A percentile compares a stretch with the other conserved stretches of the same genome.
These are phyloP conservation scores for Tympanoctomys barrerae DNA, from an alignment of 2,797 vertebrate genomes.

Conservation along the genomic window DNA sequence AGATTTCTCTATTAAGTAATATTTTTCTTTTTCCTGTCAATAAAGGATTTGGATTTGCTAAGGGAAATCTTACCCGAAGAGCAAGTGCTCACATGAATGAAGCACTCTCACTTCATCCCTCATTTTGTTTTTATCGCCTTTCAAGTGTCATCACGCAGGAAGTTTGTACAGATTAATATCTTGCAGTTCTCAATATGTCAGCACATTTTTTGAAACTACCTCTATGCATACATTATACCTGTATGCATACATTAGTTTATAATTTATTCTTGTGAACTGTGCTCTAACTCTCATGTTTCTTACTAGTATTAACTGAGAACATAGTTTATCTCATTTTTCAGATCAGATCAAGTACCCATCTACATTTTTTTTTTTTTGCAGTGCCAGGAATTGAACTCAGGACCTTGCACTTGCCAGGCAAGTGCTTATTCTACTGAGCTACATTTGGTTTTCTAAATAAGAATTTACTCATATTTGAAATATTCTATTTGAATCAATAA, in stretches of 20 bases:
- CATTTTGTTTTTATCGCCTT: constrained; percentile 10
- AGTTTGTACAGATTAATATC: background rate
- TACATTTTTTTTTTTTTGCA: background rate
- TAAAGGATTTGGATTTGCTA: constrained; percentile 18
- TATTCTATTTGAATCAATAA: background rate
- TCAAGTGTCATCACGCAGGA: constrained; percentile 6
- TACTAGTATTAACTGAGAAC: background rate
- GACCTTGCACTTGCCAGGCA: too few relatives aligned
- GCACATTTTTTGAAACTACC: constrained; percentile 20
- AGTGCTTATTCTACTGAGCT: background rate
- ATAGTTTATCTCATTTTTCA: constrained; percentile 36
- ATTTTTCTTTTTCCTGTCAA: background rate
- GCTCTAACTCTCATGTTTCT: background rate
- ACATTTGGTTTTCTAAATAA: constrained; percentile 19
- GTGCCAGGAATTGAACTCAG: too few relatives aligned
- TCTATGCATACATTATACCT: background rate
- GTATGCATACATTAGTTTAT: background rate
- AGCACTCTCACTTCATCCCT: background rate
- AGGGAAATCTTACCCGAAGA: background rate
- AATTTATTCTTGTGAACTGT: constrained; percentile 13
- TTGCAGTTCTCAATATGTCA: background rate
- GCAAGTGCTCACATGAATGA: too few relatives aligned
- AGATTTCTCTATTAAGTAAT: background rate
- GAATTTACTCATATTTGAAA: constrained; percentile 53
- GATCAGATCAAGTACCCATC: constrained; percentile 37